Percentiles rank a stretch among this genome's conserved stretches.
These are phyloP conservation scores for Linurgus olivaceus DNA, from an alignment of 2,797 vertebrate species.

Conservation along the genomic window DNA sequence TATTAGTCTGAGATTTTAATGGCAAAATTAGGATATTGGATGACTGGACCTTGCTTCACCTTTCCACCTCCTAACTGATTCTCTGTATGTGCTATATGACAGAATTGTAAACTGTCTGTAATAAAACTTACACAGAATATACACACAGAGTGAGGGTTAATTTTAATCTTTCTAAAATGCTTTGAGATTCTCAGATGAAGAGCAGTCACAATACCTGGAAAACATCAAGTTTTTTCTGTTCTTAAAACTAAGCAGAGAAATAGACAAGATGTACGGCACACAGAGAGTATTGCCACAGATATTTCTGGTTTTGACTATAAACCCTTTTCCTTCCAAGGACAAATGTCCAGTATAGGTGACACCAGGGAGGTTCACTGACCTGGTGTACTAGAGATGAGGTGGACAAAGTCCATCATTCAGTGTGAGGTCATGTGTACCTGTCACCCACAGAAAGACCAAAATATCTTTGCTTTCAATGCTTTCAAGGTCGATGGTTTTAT, in stretches of 20 bases:
- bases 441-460: not conserved
- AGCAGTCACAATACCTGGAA: conserved; percentile 17
- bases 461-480: not conserved
- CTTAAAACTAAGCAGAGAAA: conserved; percentile 2
- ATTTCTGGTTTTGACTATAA: not conserved
- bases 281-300: not conserved
- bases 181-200: conserved; percentile 11
- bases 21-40: not conserved
- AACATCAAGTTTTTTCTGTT: not conserved
- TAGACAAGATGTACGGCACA: not conserved
- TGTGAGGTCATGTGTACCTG: not conserved
- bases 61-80: not conserved
- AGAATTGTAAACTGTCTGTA: not conserved
- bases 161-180: conserved; percentile 33
- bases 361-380: not conserved
- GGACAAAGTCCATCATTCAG: not conserved
- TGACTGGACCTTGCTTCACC: not conserved
- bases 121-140: not conserved
- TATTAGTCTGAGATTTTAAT: not conserved
- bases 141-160: not conserved
- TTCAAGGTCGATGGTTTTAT: not conserved
- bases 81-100: not conserved
- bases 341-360: not conserved
- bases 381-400: not conserved
- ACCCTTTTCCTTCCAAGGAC: not conserved